phyloP scores from a whole-genome alignment of 2,797 vertebrate genomes.

The Phataginus tetradactyla region DNA sequence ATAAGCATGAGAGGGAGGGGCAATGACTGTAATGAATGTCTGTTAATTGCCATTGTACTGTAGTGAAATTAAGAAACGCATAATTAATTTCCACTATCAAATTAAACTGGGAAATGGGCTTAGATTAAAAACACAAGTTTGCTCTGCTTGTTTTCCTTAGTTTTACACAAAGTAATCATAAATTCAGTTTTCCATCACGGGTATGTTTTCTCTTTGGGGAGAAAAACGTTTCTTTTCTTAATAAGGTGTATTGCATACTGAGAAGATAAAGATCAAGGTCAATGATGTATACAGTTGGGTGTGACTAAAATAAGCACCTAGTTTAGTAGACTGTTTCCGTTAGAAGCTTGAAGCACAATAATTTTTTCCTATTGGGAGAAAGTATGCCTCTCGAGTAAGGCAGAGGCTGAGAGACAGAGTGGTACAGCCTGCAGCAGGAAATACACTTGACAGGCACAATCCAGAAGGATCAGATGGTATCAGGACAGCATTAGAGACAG shows the following conservation, averaged over 20 bases:
- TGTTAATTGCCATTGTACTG: constrained; percentile 55
- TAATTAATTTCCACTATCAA: constrained; percentile 72
- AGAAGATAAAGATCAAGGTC: background rate
- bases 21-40: constrained; percentile 13
- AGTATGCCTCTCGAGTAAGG: background rate
- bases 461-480: background rate
- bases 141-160: constrained; percentile 40
- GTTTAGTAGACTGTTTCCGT: background rate
- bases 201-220: background rate
- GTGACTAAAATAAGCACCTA: constrained; percentile 33
- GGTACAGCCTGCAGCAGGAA: background rate
- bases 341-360: background rate
- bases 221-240: constrained; percentile 21
- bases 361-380: constrained; percentile 16
- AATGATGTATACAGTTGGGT: background rate
- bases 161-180: constrained; percentile 49
- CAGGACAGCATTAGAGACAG: background rate
- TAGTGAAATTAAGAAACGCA: constrained; percentile 58
- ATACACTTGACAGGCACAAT: background rate
- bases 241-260: background rate
- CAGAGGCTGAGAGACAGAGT: background rate
- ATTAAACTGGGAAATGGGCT: constrained; percentile 60
- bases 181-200: constrained; percentile 36
- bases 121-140: constrained; percentile 67
- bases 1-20: background rate